Conservation (phyloP, 2,113 vertebrate genomes). For the Progne subis region DNA sequence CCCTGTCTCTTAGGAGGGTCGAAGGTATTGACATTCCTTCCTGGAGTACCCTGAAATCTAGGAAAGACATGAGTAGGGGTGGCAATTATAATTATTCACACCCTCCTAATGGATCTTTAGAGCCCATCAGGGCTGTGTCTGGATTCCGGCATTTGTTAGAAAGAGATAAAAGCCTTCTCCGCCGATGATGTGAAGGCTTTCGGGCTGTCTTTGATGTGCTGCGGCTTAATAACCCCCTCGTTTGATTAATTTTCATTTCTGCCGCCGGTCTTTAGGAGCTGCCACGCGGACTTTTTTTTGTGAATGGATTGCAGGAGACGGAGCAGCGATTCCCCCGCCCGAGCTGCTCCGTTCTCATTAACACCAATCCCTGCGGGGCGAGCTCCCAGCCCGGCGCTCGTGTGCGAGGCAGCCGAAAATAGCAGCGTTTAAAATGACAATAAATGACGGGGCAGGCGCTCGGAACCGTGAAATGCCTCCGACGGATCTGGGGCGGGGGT, state of each 20-base stretch:
- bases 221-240: constrained; percentile 9
- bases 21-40: neutral
- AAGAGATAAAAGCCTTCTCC: constrained; percentile 4
- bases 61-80: fast-evolving
- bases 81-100: neutral
- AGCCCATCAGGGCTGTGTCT: neutral
- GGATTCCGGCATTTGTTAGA: neutral
- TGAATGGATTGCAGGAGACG: constrained; percentile 46
- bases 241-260: constrained; percentile 43
- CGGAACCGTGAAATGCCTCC: neutral
- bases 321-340: neutral
- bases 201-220: neutral
- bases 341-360: constrained; percentile 56
- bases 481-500: neutral
- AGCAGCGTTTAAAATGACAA: neutral
- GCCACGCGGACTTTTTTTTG: constrained; percentile 11
- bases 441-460: constrained; percentile 1
- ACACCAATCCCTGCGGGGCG: neutral
- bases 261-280: constrained; percentile 6
- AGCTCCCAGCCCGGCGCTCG: neutral
- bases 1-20: neutral
- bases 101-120: neutral
- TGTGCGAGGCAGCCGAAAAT: constrained; percentile 18
- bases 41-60: neutral
- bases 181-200: neutral